Conservation (phyloP, 1,140 invertebrate genomes). For the Drosophila nikananu region DNA sequence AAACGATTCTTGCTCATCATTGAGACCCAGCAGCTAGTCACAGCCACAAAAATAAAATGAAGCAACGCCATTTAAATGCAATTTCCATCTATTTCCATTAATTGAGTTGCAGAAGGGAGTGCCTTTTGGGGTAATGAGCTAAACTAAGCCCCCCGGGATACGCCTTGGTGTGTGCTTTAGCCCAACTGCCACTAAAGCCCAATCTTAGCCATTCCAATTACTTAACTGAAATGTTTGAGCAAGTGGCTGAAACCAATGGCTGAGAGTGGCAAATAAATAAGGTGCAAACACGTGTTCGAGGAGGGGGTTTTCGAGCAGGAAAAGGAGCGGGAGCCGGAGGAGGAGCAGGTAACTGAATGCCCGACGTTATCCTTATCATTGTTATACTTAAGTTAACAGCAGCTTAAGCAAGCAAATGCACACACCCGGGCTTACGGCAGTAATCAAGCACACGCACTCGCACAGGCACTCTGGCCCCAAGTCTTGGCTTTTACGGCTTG, state of each 20-base stretch:
- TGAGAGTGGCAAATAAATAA: slow-evolving; percentile 69
- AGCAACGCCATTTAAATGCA: slow-evolving; percentile 63
- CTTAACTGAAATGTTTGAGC: slow-evolving; percentile 68
- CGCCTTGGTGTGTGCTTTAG: slow-evolving; percentile 8
- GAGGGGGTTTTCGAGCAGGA: background rate
- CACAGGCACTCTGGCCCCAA: slow-evolving; percentile 13
- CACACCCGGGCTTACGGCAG: slow-evolving; percentile 42
- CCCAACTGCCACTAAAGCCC: slow-evolving; percentile 28
- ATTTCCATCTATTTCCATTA: slow-evolving; percentile 73
- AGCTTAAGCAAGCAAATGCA: slow-evolving; percentile 68
- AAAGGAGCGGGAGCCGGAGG: background rate
- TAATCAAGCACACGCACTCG: slow-evolving; percentile 67
- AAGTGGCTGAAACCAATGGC: slow-evolving; percentile 52
- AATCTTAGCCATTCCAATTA: slow-evolving; percentile 70
- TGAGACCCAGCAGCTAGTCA: background rate
- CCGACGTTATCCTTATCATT: slow-evolving; percentile 80
- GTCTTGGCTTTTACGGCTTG: slow-evolving; percentile 35
- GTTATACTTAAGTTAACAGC: slow-evolving; percentile 83
- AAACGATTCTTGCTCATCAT: slow-evolving; percentile 18
- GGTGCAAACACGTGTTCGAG: slow-evolving; percentile 61
- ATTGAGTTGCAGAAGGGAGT: slow-evolving; percentile 59
- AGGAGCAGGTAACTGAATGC: slow-evolving; percentile 50
- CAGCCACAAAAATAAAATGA: slow-evolving; percentile 25
- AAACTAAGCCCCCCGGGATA: slow-evolving; percentile 10
- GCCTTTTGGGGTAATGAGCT: slow-evolving; percentile 33